A percentile compares a stretch with the other conserved stretches of the same genome.
phyloP scores from a whole-genome alignment of 2,113 vertebrate genomes.

The Montifringilla adamsi region DNA sequence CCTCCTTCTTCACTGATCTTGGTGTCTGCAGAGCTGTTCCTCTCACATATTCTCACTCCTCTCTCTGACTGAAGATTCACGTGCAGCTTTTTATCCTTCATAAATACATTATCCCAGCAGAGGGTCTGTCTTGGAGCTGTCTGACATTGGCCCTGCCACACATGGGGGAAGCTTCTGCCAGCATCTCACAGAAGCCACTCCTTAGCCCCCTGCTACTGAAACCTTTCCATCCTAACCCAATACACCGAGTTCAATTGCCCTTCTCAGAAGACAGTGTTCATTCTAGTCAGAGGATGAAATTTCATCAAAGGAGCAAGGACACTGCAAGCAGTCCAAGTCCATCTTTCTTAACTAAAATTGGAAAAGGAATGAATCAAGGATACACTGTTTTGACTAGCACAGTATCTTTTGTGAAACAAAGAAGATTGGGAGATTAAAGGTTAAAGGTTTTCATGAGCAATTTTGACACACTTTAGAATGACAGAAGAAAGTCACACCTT shows the following conservation, averaged over 20 bases:
- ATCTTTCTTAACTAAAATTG: background rate
- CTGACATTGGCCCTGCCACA: background rate
- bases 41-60: background rate
- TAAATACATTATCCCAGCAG: background rate
- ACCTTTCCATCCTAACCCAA: background rate
- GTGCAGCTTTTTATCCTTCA: background rate
- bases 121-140: background rate
- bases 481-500: background rate
- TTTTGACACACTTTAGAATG: background rate
- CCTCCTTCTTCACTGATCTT: background rate
- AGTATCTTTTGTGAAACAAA: background rate
- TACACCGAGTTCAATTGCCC: background rate
- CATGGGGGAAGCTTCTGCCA: background rate
- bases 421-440: background rate
- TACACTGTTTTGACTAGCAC: background rate
- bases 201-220: background rate
- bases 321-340: background rate
- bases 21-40: background rate
- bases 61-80: background rate
- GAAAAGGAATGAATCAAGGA: constrained; percentile 1
- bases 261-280: background rate
- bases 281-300: background rate
- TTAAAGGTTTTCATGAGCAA: background rate
- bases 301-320: constrained; percentile 1
- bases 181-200: background rate